Percentiles rank a stretch among this genome's conserved stretches.
Evolutionary conservation across 2,888 invertebrate genomes (phyloP).

Genomic region (Conops quadrifasciatus): DNA sequence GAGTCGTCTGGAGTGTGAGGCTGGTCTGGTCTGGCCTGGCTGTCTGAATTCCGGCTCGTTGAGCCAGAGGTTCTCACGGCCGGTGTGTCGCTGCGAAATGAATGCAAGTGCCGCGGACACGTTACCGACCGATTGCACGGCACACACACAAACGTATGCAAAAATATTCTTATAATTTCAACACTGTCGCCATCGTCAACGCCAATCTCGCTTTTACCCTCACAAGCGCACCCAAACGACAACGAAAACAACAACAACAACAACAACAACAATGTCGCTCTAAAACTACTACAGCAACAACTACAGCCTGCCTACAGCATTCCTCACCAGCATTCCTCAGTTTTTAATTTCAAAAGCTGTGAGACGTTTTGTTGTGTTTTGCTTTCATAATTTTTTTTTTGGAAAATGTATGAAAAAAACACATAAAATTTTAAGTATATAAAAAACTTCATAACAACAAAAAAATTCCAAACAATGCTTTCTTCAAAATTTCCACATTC

Average conservation of each 20-base stretch:
- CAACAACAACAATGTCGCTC: neutral
- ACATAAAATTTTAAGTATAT: neutral
- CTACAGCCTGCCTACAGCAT: neutral
- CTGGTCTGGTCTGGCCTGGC: too few species aligned
- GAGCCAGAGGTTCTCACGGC: too few species aligned
- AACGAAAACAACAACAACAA: neutral
- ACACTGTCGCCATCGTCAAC: too few species aligned
- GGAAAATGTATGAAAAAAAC: neutral
- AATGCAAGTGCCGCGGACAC: neutral
- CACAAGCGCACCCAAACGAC: too few species aligned
- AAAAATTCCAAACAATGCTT: conserved; percentile 16
- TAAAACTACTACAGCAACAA: neutral
- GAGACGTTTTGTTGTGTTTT: neutral
- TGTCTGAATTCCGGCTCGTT: too few species aligned
- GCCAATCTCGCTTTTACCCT: too few species aligned
- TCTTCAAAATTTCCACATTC: conserved; percentile 29
- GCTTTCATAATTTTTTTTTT: neutral
- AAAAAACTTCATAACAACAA: neutral
- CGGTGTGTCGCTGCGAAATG: neutral
- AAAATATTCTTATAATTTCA: too few species aligned
- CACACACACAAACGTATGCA: too few species aligned
- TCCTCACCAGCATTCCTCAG: neutral
- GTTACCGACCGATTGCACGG: neutral
- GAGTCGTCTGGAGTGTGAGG: too few species aligned
- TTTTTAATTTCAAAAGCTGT: neutral